A percentile compares a stretch with the other conserved stretches of the same genome.
These are phyloP conservation scores for Nymphicus hollandicus DNA, from an alignment of 2,113 vertebrate genomes.

Conservation along the genomic window DNA sequence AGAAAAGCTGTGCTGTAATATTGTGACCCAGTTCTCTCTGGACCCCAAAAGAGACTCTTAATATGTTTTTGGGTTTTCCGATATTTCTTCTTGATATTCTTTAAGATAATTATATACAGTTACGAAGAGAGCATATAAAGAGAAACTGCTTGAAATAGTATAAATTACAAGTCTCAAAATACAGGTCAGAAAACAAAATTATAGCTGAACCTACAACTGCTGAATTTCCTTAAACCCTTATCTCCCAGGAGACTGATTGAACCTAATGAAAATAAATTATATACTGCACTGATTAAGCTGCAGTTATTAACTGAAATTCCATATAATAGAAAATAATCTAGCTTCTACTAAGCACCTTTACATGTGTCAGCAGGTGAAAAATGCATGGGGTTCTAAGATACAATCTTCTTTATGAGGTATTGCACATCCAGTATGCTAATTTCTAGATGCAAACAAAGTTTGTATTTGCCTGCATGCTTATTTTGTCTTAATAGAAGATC, in stretches of 20 bases:
- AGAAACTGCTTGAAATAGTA: not conserved
- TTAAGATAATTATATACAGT: not conserved
- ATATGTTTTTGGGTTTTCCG: not conserved
- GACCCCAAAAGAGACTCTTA: not conserved
- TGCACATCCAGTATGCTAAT: not conserved
- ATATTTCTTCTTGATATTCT: not conserved
- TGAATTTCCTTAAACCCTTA: not conserved
- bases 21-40: not conserved
- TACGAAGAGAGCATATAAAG: not conserved
- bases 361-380: not conserved
- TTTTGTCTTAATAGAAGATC: not conserved
- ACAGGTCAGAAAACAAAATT: not conserved
- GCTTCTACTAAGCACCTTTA: not conserved
- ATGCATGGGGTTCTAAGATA: not conserved
- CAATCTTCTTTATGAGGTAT: not conserved
- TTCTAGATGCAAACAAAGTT: not conserved
- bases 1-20: not conserved
- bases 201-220: not conserved
- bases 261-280: not conserved
- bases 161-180: not conserved
- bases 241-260: constrained; percentile 1
- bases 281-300: not conserved
- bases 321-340: not conserved
- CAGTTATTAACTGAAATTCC: not conserved
- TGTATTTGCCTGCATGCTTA: not conserved